These are phyloP conservation scores for Euclidia mi DNA, from an alignment of 2,888 invertebrate species.

Conservation along the genomic window DNA sequence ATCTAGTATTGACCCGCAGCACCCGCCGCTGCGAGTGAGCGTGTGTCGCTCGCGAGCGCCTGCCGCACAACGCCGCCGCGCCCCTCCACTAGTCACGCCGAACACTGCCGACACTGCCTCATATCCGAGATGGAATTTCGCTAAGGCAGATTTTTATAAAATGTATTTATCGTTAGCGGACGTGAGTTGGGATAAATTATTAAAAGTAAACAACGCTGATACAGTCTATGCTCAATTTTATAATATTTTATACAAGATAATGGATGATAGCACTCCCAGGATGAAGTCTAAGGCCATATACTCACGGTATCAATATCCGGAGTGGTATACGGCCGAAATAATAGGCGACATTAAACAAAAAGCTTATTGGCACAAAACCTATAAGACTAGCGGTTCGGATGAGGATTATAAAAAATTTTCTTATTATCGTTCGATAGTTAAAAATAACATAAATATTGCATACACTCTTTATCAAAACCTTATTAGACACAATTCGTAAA, in stretches of 20 bases:
- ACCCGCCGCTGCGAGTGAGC: constrained; percentile 23
- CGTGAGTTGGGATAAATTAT: background rate
- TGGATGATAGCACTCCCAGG: constrained; percentile 19
- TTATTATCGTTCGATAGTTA: background rate
- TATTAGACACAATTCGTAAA: constrained; percentile 19
- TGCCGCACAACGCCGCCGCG: background rate
- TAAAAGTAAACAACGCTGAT: background rate
- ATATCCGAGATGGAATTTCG: constrained; percentile 38
- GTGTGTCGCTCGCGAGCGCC: background rate
- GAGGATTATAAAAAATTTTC: constrained; percentile 1
- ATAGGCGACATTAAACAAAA: constrained; percentile 32
- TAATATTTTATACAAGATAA: constrained; percentile 5
- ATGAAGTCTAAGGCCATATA: constrained; percentile 20
- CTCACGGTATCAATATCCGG: constrained; percentile 29
- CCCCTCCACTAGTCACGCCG: background rate
- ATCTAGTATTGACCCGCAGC: constrained; percentile 19
- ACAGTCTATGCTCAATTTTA: background rate
- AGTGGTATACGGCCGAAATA: constrained; percentile 39
- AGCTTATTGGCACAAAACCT: constrained; percentile 24
- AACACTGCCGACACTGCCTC: background rate
- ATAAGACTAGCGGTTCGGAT: constrained; percentile 1
- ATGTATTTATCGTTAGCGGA: background rate
- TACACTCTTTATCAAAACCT: constrained; percentile 3
- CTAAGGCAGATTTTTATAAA: constrained; percentile 29
- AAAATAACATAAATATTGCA: constrained; percentile 1